These are phyloP conservation scores for Bombycilla garrulus DNA, from an alignment of 2,113 vertebrate species.

Conservation along the genomic window DNA sequence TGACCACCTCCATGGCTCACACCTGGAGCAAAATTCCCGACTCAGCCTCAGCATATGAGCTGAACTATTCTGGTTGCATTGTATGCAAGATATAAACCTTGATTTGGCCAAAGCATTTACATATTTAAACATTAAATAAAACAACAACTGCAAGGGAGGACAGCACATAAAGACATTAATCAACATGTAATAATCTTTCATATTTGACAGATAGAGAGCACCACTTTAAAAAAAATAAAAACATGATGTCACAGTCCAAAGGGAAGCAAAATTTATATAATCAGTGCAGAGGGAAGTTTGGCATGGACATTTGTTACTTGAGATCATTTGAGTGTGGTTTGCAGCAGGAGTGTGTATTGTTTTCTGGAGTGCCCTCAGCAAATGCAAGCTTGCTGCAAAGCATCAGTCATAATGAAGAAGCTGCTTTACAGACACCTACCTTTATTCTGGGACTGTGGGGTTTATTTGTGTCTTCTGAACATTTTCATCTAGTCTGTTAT, in stretches of 20 bases:
- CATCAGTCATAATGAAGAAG: not conserved
- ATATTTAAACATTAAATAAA: not conserved
- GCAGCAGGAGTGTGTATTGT: not conserved
- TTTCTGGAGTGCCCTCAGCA: not conserved
- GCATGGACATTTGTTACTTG: not conserved
- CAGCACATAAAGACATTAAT: not conserved
- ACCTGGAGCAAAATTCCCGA: not conserved
- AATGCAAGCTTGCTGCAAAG: not conserved
- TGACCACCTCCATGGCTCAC: not conserved
- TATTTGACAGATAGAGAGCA: not conserved
- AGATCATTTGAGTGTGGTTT: not conserved
- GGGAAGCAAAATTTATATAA: not conserved
- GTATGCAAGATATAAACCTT: not conserved
- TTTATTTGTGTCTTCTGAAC: not conserved
- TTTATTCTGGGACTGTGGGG: not conserved
- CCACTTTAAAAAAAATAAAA: not conserved
- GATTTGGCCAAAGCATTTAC: not conserved
- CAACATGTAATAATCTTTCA: not conserved
- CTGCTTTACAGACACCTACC: not conserved
- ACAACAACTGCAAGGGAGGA: not conserved
- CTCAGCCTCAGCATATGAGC: not conserved
- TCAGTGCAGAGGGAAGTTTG: not conserved
- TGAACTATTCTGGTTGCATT: not conserved
- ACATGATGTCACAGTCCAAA: not conserved
- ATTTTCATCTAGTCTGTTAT: not conserved